A percentile compares a stretch with the other conserved stretches of the same genome.
These are phyloP conservation scores for Amyelois transitella DNA, from an alignment of 1,140 invertebrate genomes.

Conservation along the genomic window DNA sequence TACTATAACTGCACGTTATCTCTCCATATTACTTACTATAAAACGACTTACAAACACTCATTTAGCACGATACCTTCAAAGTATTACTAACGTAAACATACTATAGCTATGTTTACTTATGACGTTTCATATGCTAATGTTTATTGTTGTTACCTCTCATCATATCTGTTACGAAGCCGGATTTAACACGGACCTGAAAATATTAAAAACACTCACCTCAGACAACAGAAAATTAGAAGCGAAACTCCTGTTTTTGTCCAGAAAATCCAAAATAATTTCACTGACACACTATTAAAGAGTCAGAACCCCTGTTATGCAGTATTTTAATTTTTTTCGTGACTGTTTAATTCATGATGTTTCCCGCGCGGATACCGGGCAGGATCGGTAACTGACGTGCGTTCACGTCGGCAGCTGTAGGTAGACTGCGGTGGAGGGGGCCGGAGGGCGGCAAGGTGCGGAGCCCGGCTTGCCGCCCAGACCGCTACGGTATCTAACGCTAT, in stretches of 20 bases:
- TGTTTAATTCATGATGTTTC: neutral
- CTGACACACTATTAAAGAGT: neutral
- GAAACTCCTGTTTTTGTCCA: constrained; percentile 1
- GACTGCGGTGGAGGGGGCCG: constrained; percentile 29
- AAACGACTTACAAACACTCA: neutral
- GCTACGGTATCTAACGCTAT: neutral
- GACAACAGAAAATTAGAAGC: constrained; percentile 1
- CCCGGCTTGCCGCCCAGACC: constrained; percentile 27
- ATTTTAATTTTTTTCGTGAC: neutral
- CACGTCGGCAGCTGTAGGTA: constrained; percentile 12
- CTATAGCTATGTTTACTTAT: neutral
- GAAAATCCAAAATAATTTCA: neutral
- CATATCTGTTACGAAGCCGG: neutral
- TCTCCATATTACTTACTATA: neutral
- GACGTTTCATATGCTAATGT: neutral
- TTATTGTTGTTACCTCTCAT: neutral
- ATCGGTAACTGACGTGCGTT: constrained; percentile 7
- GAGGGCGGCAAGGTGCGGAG: constrained; percentile 14
- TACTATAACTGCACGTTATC: too few relatives aligned
- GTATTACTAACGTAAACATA: neutral
- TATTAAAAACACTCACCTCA: constrained; percentile 4
- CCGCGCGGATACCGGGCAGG: neutral
- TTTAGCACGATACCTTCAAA: neutral
- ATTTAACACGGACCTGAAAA: neutral
- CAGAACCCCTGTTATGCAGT: constrained; percentile 10